Evolutionary conservation across 2,113 vertebrate genomes (phyloP).

Genomic region (Sinocyclocheilus anophthalmus): DNA sequence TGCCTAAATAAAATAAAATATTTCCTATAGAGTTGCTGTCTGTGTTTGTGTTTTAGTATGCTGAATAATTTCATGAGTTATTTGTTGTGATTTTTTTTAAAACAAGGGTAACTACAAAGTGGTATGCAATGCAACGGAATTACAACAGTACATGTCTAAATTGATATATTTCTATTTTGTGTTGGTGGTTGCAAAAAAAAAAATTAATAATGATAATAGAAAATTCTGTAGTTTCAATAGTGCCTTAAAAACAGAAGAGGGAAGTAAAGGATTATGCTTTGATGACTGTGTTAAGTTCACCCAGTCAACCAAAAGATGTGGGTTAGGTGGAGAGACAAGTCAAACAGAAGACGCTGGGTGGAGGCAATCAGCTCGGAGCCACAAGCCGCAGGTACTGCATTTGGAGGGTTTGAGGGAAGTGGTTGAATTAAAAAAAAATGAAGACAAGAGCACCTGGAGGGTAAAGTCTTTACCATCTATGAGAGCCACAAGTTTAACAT

Average conservation of each 20-base stretch:
- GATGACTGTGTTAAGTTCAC: conserved; percentile 63
- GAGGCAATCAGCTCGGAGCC: conserved; percentile 59
- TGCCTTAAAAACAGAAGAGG: conserved; percentile 62
- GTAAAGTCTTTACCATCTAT: conserved; percentile 44
- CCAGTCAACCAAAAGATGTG: conserved; percentile 52
- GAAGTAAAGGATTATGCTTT: conserved; percentile 59
- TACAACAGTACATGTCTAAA: background rate
- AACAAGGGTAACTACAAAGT: background rate
- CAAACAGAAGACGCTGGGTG: conserved; percentile 54
- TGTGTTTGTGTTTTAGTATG: conserved; percentile 33
- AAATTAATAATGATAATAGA: too few species aligned
- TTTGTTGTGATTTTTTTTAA: background rate
- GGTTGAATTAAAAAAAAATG: conserved; percentile 47
- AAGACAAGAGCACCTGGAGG: conserved; percentile 51
- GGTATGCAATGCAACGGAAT: background rate
- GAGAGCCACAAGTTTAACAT: conserved; percentile 52
- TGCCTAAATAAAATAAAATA: conserved; percentile 78
- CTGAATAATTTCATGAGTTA: background rate
- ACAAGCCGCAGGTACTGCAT: conserved; percentile 54
- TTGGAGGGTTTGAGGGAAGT: conserved; percentile 55
- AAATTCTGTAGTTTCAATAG: conserved; percentile 14
- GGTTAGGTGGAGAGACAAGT: conserved; percentile 60
- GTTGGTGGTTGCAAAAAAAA: background rate
- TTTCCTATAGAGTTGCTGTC: conserved; percentile 66
- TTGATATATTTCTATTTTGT: background rate